These are phyloP conservation scores for Reticulitermes speratus DNA, from an alignment of 1,140 invertebrate genomes.

Conservation along the genomic window DNA sequence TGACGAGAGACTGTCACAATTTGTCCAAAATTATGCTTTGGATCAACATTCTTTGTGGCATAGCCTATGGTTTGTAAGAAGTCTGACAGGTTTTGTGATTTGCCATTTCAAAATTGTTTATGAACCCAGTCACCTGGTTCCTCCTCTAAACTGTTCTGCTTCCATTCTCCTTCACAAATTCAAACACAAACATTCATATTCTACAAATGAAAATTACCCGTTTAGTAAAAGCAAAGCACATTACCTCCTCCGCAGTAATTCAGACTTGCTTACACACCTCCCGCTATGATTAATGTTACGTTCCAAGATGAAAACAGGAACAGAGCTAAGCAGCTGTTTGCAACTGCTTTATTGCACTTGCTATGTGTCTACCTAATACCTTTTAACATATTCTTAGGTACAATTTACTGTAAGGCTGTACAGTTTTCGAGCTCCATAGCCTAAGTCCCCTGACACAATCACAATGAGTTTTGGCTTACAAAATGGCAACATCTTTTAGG, in stretches of 20 bases:
- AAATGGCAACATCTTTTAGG: constrained; percentile 23
- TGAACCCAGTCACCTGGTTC: neutral
- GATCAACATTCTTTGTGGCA: neutral
- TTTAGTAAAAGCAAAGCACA: neutral
- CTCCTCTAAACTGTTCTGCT: neutral
- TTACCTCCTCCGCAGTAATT: neutral
- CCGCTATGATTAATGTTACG: neutral
- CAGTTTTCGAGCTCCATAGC: constrained; percentile 1
- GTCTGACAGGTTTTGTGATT: constrained; percentile 11
- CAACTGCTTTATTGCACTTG: neutral
- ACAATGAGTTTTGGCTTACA: constrained; percentile 12
- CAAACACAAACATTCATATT: neutral
- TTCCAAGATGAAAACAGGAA: neutral
- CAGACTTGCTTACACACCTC: constrained; percentile 17
- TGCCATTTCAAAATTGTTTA: neutral
- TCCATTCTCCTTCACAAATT: neutral
- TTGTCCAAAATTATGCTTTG: neutral
- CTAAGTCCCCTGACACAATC: neutral
- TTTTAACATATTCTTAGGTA: neutral
- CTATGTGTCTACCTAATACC: neutral
- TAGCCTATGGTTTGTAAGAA: neutral
- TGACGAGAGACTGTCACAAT: neutral
- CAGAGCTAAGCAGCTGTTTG: neutral
- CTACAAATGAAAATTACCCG: neutral
- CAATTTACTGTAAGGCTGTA: neutral